Conservation (phyloP, 2,797 vertebrate genomes). For the Pseudomugil gertrudae region DNA sequence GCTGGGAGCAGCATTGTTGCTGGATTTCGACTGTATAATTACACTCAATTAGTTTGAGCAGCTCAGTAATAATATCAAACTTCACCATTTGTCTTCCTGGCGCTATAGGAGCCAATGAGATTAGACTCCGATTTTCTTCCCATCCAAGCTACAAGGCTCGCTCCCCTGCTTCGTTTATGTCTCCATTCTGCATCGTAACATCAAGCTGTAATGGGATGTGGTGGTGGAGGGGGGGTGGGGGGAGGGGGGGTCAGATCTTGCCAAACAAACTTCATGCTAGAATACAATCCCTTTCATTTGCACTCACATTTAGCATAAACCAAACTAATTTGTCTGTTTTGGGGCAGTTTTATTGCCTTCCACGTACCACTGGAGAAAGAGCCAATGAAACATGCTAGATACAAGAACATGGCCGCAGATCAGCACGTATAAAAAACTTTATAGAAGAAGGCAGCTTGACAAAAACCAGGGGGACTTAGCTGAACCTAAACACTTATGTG, state of each 20-base stretch:
- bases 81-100: slow-evolving; percentile 68
- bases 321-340: slow-evolving; percentile 77
- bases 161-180: slow-evolving; percentile 81
- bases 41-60: slow-evolving; percentile 81
- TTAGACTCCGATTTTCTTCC: slow-evolving; percentile 75
- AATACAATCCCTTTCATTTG: slow-evolving; percentile 84
- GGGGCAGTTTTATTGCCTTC: slow-evolving; percentile 42
- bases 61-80: slow-evolving; percentile 63
- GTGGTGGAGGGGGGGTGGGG: slow-evolving; percentile 27
- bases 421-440: slow-evolving; percentile 48
- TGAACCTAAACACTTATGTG: slow-evolving; percentile 59
- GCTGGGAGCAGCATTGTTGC: slow-evolving; percentile 41
- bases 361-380: slow-evolving; percentile 14
- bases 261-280: slow-evolving; percentile 81
- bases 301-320: slow-evolving; percentile 81
- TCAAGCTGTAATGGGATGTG: slow-evolving; percentile 82
- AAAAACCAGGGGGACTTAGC: slow-evolving; percentile 62
- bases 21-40: slow-evolving; percentile 69
- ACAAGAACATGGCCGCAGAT: slow-evolving; percentile 52
- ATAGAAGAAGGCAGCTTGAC: slow-evolving; percentile 54
- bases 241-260: slow-evolving; percentile 71
- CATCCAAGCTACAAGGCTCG: slow-evolving; percentile 74
- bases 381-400: slow-evolving; percentile 49
- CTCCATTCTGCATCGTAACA: slow-evolving; percentile 78
- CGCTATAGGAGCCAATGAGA: slow-evolving; percentile 79